A percentile compares a stretch with the other conserved stretches of the same genome.
Conservation (phyloP, 1,140 invertebrate genomes). For the Kradibia gibbosae region DNA sequence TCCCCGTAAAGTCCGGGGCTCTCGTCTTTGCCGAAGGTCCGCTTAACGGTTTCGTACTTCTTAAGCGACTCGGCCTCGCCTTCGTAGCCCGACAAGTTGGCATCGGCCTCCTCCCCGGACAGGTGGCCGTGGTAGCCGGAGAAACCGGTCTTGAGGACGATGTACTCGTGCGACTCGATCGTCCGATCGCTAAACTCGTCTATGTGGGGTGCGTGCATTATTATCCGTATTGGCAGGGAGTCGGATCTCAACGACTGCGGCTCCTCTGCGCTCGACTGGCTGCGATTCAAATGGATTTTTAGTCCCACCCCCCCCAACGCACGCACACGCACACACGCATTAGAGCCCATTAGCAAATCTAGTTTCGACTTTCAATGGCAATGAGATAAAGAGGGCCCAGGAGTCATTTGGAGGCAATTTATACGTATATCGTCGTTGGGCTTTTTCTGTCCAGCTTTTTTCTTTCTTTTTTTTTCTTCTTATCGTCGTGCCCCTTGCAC, state of each 20-base stretch:
- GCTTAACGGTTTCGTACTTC: background rate
- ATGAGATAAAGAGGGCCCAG: background rate
- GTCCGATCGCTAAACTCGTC: conserved; percentile 52
- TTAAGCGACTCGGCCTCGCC: background rate
- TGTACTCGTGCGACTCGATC: conserved; percentile 56
- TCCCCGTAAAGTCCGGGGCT: conserved; percentile 64
- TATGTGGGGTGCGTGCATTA: conserved; percentile 63
- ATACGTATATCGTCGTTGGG: too few relatives aligned
- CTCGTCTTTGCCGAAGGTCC: conserved; percentile 55
- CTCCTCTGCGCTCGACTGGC: background rate
- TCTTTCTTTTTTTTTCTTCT: too few relatives aligned
- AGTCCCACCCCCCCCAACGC: too few relatives aligned
- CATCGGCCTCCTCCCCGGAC: conserved; percentile 15
- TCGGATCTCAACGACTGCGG: conserved; percentile 4
- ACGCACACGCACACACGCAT: background rate
- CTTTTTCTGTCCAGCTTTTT: too few relatives aligned
- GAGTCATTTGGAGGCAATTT: too few relatives aligned
- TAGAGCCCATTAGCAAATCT: background rate
- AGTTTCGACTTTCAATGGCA: background rate
- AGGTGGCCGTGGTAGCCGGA: conserved; percentile 61
- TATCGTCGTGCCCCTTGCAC: too few relatives aligned
- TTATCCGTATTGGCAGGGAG: conserved; percentile 56
- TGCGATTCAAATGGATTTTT: background rate
- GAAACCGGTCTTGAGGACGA: conserved; percentile 56
- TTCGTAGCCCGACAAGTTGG: background rate